Percentiles rank a stretch among this genome's conserved stretches.
These are phyloP conservation scores for Hoplostethus atlanticus DNA, from an alignment of 2,797 vertebrate species.

Conservation along the genomic window DNA sequence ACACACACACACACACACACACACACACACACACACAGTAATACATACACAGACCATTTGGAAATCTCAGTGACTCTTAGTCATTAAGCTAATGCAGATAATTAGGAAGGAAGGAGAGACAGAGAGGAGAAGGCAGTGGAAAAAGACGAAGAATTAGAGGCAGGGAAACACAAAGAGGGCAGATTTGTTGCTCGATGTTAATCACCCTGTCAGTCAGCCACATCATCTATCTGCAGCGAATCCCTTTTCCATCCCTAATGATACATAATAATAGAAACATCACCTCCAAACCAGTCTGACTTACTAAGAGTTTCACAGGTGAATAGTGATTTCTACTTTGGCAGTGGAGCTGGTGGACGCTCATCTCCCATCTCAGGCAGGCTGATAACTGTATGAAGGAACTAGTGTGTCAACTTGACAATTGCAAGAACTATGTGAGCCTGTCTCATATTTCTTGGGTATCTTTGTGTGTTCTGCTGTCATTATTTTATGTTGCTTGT, in stretches of 20 bases:
- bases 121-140: slow-evolving; percentile 41
- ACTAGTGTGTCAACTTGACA: too few relatives aligned
- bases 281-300: neutral
- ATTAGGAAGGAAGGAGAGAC: slow-evolving; percentile 61
- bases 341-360: too few relatives aligned
- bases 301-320: slow-evolving; percentile 11
- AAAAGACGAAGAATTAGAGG: slow-evolving; percentile 57
- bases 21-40: slow-evolving; percentile 28
- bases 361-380: neutral
- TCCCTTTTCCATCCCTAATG: slow-evolving; percentile 28
- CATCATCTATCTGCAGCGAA: slow-evolving; percentile 38
- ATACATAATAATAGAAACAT: slow-evolving; percentile 32
- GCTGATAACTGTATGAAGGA: neutral
- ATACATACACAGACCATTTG: slow-evolving; percentile 32
- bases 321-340: slow-evolving; percentile 3
- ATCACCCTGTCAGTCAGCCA: slow-evolving; percentile 56
- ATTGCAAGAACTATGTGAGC: too few relatives aligned
- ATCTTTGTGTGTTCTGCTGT: too few relatives aligned
- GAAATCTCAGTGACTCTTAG: slow-evolving; percentile 42
- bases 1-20: slow-evolving; percentile 29
- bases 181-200: slow-evolving; percentile 62
- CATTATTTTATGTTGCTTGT: neutral
- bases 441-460: too few relatives aligned
- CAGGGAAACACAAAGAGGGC: slow-evolving; percentile 33
- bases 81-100: slow-evolving; percentile 75